Percentiles rank a stretch among this genome's conserved stretches.
These are phyloP conservation scores for Lasioglossum albipes DNA, from an alignment of 1,140 invertebrate species.

Conservation along the genomic window DNA sequence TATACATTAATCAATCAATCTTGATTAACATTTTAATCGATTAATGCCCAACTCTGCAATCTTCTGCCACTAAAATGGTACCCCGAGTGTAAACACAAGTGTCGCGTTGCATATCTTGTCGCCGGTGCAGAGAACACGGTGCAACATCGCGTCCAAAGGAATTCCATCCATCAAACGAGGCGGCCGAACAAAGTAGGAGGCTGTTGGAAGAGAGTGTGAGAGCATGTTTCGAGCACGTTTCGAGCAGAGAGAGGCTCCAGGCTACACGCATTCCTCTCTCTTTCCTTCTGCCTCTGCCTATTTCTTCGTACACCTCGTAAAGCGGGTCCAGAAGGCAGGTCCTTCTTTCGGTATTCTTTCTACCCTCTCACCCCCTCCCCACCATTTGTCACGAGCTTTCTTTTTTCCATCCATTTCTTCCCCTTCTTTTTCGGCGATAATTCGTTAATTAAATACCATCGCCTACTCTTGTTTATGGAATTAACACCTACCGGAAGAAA, in stretches of 20 bases:
- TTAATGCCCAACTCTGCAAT: no score
- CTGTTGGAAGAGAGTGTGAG: neutral
- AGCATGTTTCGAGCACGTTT: neutral
- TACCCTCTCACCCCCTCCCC: neutral
- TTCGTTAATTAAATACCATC: constrained; percentile 1
- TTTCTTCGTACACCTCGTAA: neutral
- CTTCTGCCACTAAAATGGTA: no score
- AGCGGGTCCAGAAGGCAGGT: constrained; percentile 3
- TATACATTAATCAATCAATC: no score
- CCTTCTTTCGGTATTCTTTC: neutral
- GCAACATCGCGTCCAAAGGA: neutral
- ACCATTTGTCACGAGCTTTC: neutral
- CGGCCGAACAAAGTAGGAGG: constrained; percentile 32
- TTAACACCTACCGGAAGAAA: no score
- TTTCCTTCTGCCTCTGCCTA: neutral
- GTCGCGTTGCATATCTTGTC: neutral
- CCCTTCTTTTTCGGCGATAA: neutral
- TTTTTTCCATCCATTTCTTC: neutral
- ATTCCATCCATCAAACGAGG: constrained; percentile 37
- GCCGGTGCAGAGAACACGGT: neutral
- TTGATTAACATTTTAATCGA: no score
- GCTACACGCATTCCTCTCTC: constrained; percentile 14
- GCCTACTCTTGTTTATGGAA: no score
- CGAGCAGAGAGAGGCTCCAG: neutral
- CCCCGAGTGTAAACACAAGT: no score